Base-by-base conservation (phyloP, 1,140 invertebrate species). In the Pogonomyrmex barbatus region DNA sequence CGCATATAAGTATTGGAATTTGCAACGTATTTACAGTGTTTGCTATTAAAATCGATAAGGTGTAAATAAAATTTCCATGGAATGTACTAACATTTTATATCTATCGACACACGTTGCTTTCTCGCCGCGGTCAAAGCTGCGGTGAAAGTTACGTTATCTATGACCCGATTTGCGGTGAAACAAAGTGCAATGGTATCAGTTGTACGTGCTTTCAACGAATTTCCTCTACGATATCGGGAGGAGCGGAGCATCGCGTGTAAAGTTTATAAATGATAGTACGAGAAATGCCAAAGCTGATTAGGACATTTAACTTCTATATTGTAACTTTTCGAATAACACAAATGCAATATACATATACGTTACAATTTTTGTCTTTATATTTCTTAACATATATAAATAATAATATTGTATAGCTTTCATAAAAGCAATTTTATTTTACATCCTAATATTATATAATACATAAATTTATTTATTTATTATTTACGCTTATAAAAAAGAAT, bases 181-280 rank as follows among this genome's bases (percentile, higher is more conserved):
- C 79, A 83, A 73, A 82, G 68, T 73, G 67, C 52, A 73, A n/a
- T 33, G 36, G 14, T 82, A 82, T 75, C 68, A 75, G 54, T 47
- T 54, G 67, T 60, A 47, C 3, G 42, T 62, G 54, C 42, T 82
- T 82, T 73, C 67, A 73, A 81, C 65, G 17, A 82, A 54, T 82
- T 73, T 39, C 1, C 52, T 82, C 52, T 47, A n/a, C 68, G 67
- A 82, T 83, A 83, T 75, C 79, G 68, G n/a, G 5, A 30, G 42
- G 4, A 62, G 52, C 42, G 39, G 5, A 58, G 30, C 42, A 75
- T 36, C 68, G 42, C 36, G 33, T 60, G 52, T 58, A 75, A 83
- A 83, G 79, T 83, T 83, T 75, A 83, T 50, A 75, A 83, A 83
- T 82, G 67, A n/a, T 73, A 75, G 10, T 30, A n/a, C 33, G 54